Conservation (phyloP, 92 coral and sea anemone genomes). For the Palythoa grandis region DNA sequence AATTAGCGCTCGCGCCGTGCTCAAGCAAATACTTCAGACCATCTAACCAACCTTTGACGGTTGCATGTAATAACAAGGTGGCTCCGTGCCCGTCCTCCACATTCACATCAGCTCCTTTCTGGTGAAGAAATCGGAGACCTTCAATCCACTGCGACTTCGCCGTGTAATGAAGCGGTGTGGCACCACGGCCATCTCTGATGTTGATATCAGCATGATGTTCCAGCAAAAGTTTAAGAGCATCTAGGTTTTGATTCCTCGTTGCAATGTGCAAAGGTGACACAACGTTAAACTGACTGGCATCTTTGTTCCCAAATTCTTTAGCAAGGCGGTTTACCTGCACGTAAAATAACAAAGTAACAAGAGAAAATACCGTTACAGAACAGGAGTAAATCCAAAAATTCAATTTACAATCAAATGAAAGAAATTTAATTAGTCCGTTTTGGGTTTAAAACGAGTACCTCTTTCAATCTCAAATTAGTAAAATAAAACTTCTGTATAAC, state of each 20-base stretch:
- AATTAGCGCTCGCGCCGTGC: constrained; percentile 31
- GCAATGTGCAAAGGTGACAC: constrained; percentile 40
- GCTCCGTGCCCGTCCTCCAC: constrained; percentile 39
- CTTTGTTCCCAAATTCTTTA: constrained; percentile 45
- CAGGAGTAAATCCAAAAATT: not conserved
- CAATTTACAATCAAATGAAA: no score
- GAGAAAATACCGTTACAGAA: not conserved
- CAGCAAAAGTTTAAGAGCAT: constrained; percentile 23
- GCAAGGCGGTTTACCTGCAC: constrained; percentile 36
- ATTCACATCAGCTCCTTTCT: constrained; percentile 26
- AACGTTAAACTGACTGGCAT: constrained; percentile 42
- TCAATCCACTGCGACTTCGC: constrained; percentile 41
- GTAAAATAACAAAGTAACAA: not conserved
- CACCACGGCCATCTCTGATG: constrained; percentile 43
- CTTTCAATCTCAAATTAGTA: no score
- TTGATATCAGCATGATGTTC: constrained; percentile 26
- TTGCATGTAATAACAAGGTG: constrained; percentile 27
- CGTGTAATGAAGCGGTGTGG: constrained; percentile 45
- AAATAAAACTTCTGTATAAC: no score
- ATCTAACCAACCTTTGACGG: constrained; percentile 41
- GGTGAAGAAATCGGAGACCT: constrained; percentile 30
- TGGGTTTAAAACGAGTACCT: no score
- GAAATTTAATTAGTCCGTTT: no score
- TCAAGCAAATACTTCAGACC: constrained; percentile 29
- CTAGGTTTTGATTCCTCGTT: constrained; percentile 33